phyloP scores from a whole-genome alignment of 1,140 invertebrate species.

The Trypoxylus dichotomus region DNA sequence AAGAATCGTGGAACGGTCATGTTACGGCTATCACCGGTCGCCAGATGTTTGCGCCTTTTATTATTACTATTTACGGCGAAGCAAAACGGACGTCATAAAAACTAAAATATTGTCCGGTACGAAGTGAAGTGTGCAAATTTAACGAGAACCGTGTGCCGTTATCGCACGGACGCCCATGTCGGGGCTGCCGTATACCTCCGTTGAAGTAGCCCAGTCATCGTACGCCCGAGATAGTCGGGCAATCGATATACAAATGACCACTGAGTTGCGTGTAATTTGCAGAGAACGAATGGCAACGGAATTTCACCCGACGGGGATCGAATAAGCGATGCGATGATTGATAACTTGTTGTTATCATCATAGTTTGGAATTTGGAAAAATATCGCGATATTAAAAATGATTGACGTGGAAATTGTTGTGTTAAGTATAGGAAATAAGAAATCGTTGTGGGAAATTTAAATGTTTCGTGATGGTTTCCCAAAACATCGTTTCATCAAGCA shows the following conservation, averaged over 20 bases:
- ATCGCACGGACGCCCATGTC: neutral
- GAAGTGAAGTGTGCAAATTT: neutral
- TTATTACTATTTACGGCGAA: neutral
- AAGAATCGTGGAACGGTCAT: neutral
- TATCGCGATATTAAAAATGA: no score
- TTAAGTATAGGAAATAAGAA: no score
- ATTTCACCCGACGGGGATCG: neutral
- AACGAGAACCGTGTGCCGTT: neutral
- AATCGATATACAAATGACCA: neutral
- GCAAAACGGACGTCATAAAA: neutral
- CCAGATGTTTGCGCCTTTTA: neutral
- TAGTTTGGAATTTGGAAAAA: no score
- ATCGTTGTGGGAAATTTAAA: no score
- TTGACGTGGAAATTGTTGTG: no score
- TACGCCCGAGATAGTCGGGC: neutral
- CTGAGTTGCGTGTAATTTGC: neutral
- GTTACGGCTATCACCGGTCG: conserved; percentile 5
- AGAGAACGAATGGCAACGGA: neutral
- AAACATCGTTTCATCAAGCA: no score
- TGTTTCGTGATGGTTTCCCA: no score
- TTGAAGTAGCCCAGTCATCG: neutral
- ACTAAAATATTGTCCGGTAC: neutral
- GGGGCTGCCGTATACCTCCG: neutral
- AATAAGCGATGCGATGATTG: no score
- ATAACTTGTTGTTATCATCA: no score